Evolutionary conservation across 1,140 invertebrate species (phyloP).

Genomic region (Eciton burchellii): DNA sequence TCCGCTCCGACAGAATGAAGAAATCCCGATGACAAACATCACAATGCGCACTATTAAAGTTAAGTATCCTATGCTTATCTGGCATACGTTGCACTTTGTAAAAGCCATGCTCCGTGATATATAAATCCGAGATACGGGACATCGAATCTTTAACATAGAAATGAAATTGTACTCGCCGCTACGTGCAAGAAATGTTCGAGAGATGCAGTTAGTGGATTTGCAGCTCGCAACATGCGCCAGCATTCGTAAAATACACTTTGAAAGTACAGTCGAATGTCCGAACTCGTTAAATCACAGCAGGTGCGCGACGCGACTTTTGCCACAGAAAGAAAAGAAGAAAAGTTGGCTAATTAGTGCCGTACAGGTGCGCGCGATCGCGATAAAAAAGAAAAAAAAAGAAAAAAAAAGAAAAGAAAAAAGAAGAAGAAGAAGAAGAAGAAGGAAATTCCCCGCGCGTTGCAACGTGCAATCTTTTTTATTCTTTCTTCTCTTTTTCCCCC

Average conservation of each 20-base stretch:
- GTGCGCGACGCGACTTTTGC: constrained; percentile 53
- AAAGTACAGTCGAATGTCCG: constrained; percentile 24
- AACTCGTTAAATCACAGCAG: constrained; percentile 60
- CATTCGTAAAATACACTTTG: constrained; percentile 23
- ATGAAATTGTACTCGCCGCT: background rate
- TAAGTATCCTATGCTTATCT: background rate
- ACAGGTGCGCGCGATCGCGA: constrained; percentile 14
- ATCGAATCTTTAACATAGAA: constrained; percentile 1
- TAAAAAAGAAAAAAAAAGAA: too few species aligned
- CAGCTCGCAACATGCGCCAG: background rate
- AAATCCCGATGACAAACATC: background rate
- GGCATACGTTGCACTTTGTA: too few species aligned
- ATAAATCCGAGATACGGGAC: background rate
- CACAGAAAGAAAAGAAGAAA: too few species aligned
- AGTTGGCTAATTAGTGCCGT: constrained; percentile 53
- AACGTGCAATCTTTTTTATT: constrained; percentile 29
- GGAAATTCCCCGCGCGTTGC: constrained; percentile 28
- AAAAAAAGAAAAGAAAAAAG: too few species aligned
- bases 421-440: too few species aligned
- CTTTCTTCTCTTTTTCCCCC: too few species aligned
- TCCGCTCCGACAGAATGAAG: background rate
- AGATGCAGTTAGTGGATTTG: background rate
- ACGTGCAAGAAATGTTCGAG: constrained; percentile 4
- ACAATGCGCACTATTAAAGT: background rate
- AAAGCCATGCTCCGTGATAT: too few species aligned